phyloP scores from a whole-genome alignment of 2,888 invertebrate species.

The Stegophylla sp. region DNA sequence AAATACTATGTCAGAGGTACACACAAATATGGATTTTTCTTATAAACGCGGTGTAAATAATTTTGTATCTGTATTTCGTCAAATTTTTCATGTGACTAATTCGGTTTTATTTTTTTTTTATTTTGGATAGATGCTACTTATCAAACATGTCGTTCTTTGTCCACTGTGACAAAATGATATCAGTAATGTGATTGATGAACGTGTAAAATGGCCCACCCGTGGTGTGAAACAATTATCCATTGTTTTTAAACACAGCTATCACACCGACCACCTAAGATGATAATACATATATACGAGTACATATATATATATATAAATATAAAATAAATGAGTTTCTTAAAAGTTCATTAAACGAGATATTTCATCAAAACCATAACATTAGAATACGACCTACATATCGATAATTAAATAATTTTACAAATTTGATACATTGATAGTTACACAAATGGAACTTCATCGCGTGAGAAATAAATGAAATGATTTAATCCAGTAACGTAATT shows the following conservation, averaged over 20 bases:
- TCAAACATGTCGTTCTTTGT: constrained; percentile 35
- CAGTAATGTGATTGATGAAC: constrained; percentile 42
- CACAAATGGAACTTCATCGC: no score
- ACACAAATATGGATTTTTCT: not conserved
- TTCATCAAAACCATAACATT: not conserved
- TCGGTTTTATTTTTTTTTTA: constrained; percentile 1
- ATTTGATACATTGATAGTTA: no score
- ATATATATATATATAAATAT: not conserved
- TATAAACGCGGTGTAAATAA: not conserved
- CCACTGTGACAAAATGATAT: constrained; percentile 41
- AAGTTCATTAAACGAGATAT: constrained; percentile 6
- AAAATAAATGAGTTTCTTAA: constrained; percentile 20
- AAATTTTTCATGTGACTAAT: constrained; percentile 21
- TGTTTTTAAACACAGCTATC: constrained; percentile 51
- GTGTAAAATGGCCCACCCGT: constrained; percentile 37
- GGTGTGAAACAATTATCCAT: constrained; percentile 32
- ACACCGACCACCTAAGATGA: constrained; percentile 50
- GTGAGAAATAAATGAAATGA: no score
- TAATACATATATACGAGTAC: not conserved
- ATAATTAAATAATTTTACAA: no score
- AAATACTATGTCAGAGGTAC: not conserved
- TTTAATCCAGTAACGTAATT: no score
- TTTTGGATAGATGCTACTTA: constrained; percentile 4
- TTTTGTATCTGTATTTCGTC: not conserved
- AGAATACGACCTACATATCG: constrained; percentile 20